Percentiles rank a stretch among this genome's conserved stretches.
These are phyloP conservation scores for Threskiornis aethiopicus DNA, from an alignment of 2,797 vertebrate genomes.

Conservation along the genomic window DNA sequence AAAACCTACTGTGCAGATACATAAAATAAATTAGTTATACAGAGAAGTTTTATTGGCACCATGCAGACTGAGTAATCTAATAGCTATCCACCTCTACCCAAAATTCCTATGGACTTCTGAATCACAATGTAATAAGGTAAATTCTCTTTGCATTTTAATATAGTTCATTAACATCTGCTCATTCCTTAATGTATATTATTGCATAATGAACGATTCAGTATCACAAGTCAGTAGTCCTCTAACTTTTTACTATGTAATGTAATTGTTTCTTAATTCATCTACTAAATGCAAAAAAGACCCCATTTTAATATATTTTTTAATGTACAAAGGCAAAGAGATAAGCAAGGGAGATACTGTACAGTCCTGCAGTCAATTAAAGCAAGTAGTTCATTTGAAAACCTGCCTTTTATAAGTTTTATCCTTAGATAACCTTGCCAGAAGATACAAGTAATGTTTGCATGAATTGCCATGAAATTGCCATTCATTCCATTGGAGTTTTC, in stretches of 20 bases:
- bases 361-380: not conserved
- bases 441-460: not conserved
- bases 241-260: not conserved
- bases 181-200: not conserved
- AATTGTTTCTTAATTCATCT: not conserved
- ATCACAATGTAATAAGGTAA: not conserved
- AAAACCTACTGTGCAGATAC: not conserved
- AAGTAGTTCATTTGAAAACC: not conserved
- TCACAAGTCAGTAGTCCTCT: not conserved
- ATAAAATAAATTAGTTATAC: not conserved
- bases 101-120: not conserved
- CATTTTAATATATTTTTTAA: not conserved
- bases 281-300: not conserved
- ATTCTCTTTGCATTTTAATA: not conserved
- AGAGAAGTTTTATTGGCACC: not conserved
- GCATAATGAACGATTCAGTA: not conserved
- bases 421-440: conserved; percentile 19
- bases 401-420: not conserved
- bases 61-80: not conserved
- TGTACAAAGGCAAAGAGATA: not conserved
- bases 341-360: not conserved
- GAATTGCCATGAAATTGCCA: not conserved
- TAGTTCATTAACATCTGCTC: not conserved
- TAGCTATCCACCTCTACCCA: not conserved
- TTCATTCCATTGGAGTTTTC: not conserved